phyloP scores from a whole-genome alignment of 2,113 vertebrate genomes.

The Mesitornis unicolor region DNA sequence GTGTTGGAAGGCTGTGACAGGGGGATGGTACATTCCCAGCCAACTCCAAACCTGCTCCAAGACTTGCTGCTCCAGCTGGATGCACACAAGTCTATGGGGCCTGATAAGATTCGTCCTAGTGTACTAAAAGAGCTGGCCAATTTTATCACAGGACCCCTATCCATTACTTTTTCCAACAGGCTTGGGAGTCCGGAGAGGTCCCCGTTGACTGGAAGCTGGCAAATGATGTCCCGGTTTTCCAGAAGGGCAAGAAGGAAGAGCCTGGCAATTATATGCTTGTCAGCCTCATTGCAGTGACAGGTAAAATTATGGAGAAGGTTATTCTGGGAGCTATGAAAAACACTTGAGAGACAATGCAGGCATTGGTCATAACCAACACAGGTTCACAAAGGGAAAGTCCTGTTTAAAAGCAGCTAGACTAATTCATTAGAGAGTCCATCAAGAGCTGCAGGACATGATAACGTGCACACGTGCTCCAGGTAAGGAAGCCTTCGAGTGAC shows the following conservation, averaged over 20 bases:
- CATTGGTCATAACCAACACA: background rate
- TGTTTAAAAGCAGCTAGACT: background rate
- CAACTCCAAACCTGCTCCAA: background rate
- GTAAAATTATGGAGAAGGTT: background rate
- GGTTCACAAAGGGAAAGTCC: background rate
- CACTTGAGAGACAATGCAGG: background rate
- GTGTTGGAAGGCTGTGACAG: background rate
- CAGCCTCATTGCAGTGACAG: background rate
- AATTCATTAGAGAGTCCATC: background rate
- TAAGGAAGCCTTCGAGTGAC: background rate
- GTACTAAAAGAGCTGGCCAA: background rate
- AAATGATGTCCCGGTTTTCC: background rate
- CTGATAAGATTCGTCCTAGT: background rate
- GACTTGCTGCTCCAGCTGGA: background rate
- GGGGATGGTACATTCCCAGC: background rate
- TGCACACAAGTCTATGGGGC: rapidly evolving
- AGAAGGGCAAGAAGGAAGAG: background rate
- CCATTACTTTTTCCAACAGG: background rate
- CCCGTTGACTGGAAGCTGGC: background rate
- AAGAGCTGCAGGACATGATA: background rate
- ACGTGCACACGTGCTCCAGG: background rate
- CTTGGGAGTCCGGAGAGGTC: background rate
- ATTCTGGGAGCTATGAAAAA: background rate
- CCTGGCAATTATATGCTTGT: background rate
- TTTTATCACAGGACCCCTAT: background rate